Percentiles rank a stretch among this genome's conserved stretches.
Evolutionary conservation across 1,140 invertebrate species (phyloP).

Genomic region (Watersipora subatra): DNA sequence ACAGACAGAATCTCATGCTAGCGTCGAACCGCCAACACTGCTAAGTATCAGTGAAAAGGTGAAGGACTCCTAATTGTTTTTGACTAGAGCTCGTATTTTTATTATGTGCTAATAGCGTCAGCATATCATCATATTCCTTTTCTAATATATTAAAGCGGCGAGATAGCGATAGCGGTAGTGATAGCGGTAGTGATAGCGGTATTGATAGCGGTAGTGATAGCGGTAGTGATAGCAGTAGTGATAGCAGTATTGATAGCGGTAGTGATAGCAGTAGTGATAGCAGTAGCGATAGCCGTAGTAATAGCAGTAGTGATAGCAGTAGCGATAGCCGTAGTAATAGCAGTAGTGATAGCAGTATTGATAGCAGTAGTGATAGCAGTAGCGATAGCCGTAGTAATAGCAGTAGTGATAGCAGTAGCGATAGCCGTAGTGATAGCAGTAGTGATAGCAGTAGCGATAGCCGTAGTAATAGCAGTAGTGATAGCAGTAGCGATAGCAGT

Average conservation of each 20-base stretch:
- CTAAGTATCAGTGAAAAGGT: not conserved
- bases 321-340: not conserved
- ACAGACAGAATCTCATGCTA: conserved; percentile 4
- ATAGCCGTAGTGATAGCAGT: not conserved
- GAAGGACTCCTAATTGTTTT: not conserved
- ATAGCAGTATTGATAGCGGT: not conserved
- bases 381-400: not conserved
- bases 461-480: not conserved
- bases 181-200: not conserved
- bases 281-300: not conserved
- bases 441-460: not conserved
- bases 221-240: not conserved
- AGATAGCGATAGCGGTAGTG: not conserved
- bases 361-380: not conserved
- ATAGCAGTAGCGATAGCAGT: not conserved
- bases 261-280: not conserved
- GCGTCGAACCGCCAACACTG: conserved; percentile 1
- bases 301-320: not conserved
- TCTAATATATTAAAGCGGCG: too few relatives aligned
- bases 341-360: not conserved
- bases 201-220: not conserved
- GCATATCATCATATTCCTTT: not conserved
- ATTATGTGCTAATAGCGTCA: conserved; percentile 3
- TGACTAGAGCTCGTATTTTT: not conserved
- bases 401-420: not conserved